Base-by-base conservation (phyloP, 2,797 vertebrate genomes). In the Enteromius treurensis region DNA sequence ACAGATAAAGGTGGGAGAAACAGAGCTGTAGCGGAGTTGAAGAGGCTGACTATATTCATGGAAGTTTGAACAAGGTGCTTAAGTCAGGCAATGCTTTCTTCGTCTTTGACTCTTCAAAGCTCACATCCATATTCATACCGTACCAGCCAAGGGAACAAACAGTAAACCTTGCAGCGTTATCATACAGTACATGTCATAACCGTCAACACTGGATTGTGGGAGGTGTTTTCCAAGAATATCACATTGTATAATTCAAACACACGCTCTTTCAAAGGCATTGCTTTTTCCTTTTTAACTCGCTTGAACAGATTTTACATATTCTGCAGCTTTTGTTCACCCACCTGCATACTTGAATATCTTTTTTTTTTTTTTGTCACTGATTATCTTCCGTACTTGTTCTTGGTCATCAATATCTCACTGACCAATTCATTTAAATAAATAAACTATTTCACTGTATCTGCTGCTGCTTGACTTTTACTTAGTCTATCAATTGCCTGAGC, bases 101-200 rank as follows among this genome's bases (percentile, higher is more conserved):
- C 42, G 26, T 73, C 79, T 73, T 68, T 45, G 26, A 42, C 64
- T 70, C 64, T 81, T 81, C 68, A 40, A 71, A 71, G 40, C 32
- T 58, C 34, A 40, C 71, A 77, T 83, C 70, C 53, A 83, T 70
- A 80, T 77, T 83, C 40, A 83, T 80, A 60, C 58, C 26, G 11
- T 60, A 26, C 19, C 62, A 80, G 64, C 65, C 64, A 53, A 40
- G 17, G 64, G 60, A 78, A 60, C 6, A 74, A 49, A 47, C 14
- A 40, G 51, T 49, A 64, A 62, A 37, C 26, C 55, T 64, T 32
- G 2, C 13, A 62, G 45, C 11, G 23, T 45, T 49, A 32, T 68
- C 32, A 29, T 76, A 53, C 15, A 21, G 60, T 49, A 49, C 7
- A 29, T 3, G 15, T 40, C 68, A 23, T 21, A 49, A 42, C 14